Base-by-base conservation (phyloP, 2,113 vertebrate species). In the Tinamus guttatus region DNA sequence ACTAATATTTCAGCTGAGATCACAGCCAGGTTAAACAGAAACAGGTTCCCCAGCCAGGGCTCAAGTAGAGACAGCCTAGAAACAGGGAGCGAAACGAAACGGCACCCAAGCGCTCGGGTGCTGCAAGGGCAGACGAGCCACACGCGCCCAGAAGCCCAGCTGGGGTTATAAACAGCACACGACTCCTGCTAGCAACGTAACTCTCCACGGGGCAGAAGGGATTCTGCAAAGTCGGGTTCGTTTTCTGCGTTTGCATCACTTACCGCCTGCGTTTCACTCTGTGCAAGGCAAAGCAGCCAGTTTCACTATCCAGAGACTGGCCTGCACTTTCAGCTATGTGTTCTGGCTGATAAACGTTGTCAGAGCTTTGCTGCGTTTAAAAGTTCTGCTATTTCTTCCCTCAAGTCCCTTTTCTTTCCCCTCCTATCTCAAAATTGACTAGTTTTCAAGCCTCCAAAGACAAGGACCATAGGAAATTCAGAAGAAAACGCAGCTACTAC, bases 61-160 rank as follows among this genome's bases (percentile, higher is more conserved):
- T 63, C 60, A 8, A 9, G 21, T 6, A 32, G 32, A 43, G 60
- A 49, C 65, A 63, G 7, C 79, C 74, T 27, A 59, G 58, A 83
- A 36, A 28, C 6, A 60, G 2, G 18, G 9, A 32, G 21, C 15
- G 27, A 28, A 76, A 54, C 4, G 30, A 30, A 65, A 28, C 41
- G 40, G 75, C 34, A 43, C 49, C 0, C 5, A 43, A 49, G 54
- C 0, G 0, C 30, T 10, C 10, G n/a, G 71, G 14, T 16, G 30
- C 14, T 19, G 28, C 0, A 3, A 83, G 36, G 51, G 5, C 45
- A 22, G 5, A 67, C 19, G 32, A 67, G 19, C 58, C 27, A 3
- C 1, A 16, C 6, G 3, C 0, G 1, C 27, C 2, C 0, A 7
- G 4, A 58, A 58, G 32, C 2, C 0, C 17, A 9, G 47, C 40